phyloP scores from a whole-genome alignment of 2,113 vertebrate species.

The Aphelocoma coerulescens region DNA sequence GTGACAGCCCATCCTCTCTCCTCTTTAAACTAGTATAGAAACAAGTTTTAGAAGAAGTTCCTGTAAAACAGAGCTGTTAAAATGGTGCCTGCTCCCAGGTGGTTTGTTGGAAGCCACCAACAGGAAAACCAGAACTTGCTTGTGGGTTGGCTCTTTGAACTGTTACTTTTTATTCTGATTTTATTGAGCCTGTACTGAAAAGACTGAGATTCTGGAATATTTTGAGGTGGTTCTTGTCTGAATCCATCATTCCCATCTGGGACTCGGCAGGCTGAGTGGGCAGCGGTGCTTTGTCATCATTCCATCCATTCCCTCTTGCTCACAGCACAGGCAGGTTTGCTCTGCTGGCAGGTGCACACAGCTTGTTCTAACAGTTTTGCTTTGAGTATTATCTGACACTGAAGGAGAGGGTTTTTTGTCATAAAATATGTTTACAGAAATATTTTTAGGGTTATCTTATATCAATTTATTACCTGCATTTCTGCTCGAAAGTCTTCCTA shows the following conservation, averaged over 20 bases:
- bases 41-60: neutral
- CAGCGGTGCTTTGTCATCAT: neutral
- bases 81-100: neutral
- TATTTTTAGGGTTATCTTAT: neutral
- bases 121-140: neutral
- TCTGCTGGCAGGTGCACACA: neutral
- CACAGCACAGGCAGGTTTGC: neutral
- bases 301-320: neutral
- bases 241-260: neutral
- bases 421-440: neutral
- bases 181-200: neutral
- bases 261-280: neutral
- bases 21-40: neutral
- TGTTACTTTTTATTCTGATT: neutral
- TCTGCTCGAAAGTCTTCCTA: neutral
- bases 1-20: neutral
- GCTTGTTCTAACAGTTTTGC: neutral
- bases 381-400: neutral
- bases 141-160: neutral
- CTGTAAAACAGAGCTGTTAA: neutral
- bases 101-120: neutral
- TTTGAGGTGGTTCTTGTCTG: neutral
- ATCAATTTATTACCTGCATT: neutral
- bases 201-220: neutral
- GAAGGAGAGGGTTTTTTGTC: neutral